A percentile compares a stretch with the other conserved stretches of the same genome.
Evolutionary conservation across 2,113 vertebrate genomes (phyloP).

Genomic region (Galeopterus variegatus): DNA sequence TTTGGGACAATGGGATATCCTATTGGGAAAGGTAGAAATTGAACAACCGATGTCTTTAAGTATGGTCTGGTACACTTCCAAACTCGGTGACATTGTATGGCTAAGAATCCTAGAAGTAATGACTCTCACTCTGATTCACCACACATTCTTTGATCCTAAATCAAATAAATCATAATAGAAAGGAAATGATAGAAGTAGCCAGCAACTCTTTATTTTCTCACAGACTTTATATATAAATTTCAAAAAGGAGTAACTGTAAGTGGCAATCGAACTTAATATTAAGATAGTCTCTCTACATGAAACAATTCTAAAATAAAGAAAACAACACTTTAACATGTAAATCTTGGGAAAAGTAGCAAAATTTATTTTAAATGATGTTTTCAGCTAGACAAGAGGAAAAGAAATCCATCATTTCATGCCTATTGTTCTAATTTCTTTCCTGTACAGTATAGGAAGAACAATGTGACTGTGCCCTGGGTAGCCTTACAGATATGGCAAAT

Average conservation of each 20-base stretch:
- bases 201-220: background rate
- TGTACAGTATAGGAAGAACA: background rate
- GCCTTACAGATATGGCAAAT: background rate
- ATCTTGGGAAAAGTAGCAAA: constrained; percentile 15
- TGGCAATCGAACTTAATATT: background rate
- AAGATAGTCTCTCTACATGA: background rate
- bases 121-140: background rate
- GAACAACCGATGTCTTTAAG: background rate
- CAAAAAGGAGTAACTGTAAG: background rate
- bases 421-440: background rate
- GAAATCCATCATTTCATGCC: background rate
- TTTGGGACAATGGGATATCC: background rate
- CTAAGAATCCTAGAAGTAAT: background rate
- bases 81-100: background rate
- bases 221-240: background rate
- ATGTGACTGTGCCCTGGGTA: background rate
- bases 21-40: background rate
- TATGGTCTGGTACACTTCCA: background rate
- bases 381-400: background rate
- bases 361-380: background rate
- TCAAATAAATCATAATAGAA: constrained; percentile 7
- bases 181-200: background rate
- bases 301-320: background rate
- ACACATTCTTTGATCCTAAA: constrained; percentile 10
- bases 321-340: background rate